Base-by-base conservation (phyloP, 2,888 invertebrate species). In the Vannuccia rotundouncinata region DNA sequence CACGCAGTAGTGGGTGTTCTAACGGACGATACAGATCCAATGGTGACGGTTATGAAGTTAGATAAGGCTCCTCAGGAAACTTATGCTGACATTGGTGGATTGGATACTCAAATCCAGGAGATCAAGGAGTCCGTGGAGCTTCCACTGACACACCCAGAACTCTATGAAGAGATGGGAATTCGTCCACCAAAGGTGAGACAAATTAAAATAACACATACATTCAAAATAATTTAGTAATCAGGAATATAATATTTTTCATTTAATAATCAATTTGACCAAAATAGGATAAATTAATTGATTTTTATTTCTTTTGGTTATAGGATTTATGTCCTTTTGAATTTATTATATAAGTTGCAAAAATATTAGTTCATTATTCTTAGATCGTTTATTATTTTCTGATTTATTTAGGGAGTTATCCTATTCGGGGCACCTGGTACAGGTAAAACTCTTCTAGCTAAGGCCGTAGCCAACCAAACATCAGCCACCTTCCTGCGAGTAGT, bases 131-230 rank as follows among this genome's bases (percentile, higher is more conserved):
- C 97, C 74, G 99, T 99, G 5, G 99, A 99, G 88, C 89, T 99
- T 82, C 99, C 99, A 0, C 89, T 99, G 25, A 99, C 99, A 17
- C 99, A 99, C 90, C 99, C 99, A 0, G 99, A 99, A 88, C 98
- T 98, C 89, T 99, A 99, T 87, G 98, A 99, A 89, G 99, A 99
- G 90, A 99, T 99, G 98, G 99, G 99, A 76, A 99, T 99, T 84
- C 95, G 96, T 86, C 98, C 99, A 17, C 99, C 99, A 0, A 99
- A 99, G 88, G n/a, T n/a, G n/a, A n/a, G n/a, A n/a, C n/a, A n/a
- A n/a, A n/a, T n/a, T n/a, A n/a, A n/a, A n/a, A n/a, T n/a, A n/a
- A n/a, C n/a, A n/a, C n/a, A n/a, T n/a, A n/a, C n/a, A n/a, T n/a
- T n/a, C n/a, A n/a, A n/a, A n/a, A n/a, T n/a, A n/a, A n/a, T n/a